These are phyloP conservation scores for Popillia japonica DNA, from an alignment of 1,140 invertebrate species.

Conservation along the genomic window DNA sequence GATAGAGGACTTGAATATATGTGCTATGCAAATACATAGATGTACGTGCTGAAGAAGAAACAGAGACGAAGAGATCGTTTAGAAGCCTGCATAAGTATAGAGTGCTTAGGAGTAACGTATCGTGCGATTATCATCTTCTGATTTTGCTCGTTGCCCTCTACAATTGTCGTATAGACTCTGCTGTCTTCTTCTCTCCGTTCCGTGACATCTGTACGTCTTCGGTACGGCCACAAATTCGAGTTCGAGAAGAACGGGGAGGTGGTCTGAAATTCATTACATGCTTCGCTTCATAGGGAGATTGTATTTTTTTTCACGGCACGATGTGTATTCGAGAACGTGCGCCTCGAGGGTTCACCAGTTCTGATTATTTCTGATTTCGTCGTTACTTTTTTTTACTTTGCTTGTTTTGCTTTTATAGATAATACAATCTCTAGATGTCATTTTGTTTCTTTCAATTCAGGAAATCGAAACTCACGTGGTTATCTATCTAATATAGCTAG, in stretches of 20 bases:
- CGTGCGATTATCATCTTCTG: conserved; percentile 12
- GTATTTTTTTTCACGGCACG: conserved; percentile 50
- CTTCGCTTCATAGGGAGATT: conserved; percentile 57
- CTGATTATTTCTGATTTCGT: conserved; percentile 31
- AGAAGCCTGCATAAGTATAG: background rate
- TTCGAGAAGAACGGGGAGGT: background rate
- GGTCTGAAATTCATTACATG: conserved; percentile 56
- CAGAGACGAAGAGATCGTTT: conserved; percentile 43
- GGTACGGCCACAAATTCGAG: conserved; percentile 43
- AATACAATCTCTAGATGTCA: too few species aligned
- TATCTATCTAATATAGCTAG: too few species aligned
- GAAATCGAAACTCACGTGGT: too few species aligned
- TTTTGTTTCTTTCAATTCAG: too few species aligned
- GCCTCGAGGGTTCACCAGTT: conserved; percentile 4
- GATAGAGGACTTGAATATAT: background rate
- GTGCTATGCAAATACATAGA: background rate
- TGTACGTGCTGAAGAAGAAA: conserved; percentile 45
- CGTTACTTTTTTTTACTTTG: background rate
- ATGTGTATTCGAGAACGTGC: conserved; percentile 11
- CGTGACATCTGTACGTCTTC: conserved; percentile 47
- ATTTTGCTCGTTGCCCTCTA: background rate
- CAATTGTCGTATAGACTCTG: conserved; percentile 31
- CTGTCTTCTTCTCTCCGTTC: conserved; percentile 36
- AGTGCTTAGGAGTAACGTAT: conserved; percentile 36
- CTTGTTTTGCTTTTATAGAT: too few species aligned